phyloP scores from a whole-genome alignment of 2,888 invertebrate genomes.

The Nymphalis polychloros region DNA sequence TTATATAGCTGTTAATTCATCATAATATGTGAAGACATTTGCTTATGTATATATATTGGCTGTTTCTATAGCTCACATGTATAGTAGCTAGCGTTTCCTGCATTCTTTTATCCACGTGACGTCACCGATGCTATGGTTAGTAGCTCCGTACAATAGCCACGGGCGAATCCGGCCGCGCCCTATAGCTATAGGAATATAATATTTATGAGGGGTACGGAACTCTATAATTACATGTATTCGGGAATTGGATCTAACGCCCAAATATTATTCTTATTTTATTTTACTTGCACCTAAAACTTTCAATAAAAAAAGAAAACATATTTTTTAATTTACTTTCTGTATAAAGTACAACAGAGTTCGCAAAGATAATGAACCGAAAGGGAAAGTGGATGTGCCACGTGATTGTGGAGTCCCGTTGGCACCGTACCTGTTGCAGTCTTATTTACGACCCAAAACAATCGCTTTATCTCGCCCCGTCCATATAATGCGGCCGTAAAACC shows the following conservation, averaged over 20 bases:
- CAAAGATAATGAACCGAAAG: slow-evolving; percentile 72
- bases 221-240: slow-evolving; percentile 80
- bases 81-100: slow-evolving; percentile 28
- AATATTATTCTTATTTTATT: slow-evolving; percentile 68
- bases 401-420: slow-evolving; percentile 75
- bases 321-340: slow-evolving; percentile 8
- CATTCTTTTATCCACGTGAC: slow-evolving; percentile 43
- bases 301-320: not conserved
- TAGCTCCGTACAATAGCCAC: slow-evolving; percentile 66
- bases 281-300: not conserved
- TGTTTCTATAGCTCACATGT: slow-evolving; percentile 19
- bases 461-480: slow-evolving; percentile 78
- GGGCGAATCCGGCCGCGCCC: slow-evolving; percentile 76
- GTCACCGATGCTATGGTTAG: slow-evolving; percentile 56
- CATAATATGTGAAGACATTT: not conserved
- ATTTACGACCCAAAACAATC: slow-evolving; percentile 82
- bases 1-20: no score
- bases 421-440: slow-evolving; percentile 80
- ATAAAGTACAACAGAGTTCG: slow-evolving; percentile 56
- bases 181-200: slow-evolving; percentile 69
- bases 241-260: slow-evolving; percentile 57
- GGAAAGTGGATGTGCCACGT: slow-evolving; percentile 71
- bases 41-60: not conserved
- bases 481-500: slow-evolving; percentile 78
- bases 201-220: slow-evolving; percentile 79